These are phyloP conservation scores for Chorisops tibialis DNA, from an alignment of 2,888 invertebrate genomes.

Conservation along the genomic window DNA sequence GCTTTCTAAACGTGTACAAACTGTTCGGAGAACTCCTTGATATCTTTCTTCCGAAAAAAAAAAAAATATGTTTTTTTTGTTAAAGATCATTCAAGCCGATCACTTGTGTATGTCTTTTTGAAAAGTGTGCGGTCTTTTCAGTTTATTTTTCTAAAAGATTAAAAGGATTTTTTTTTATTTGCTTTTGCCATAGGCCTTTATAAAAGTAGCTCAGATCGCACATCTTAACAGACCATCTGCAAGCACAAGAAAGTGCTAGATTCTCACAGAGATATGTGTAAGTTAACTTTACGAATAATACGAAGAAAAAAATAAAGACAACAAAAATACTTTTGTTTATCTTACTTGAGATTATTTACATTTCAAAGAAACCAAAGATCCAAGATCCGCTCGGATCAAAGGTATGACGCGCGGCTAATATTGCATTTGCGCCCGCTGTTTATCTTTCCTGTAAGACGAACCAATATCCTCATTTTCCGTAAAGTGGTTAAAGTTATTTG, in stretches of 20 bases:
- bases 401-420: conserved; percentile 3
- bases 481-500: conserved; percentile 20
- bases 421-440: conserved; percentile 16
- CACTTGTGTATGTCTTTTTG: no score
- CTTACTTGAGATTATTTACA: conserved; percentile 16
- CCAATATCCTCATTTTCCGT: conserved; percentile 6
- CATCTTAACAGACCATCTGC: background rate
- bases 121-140: conserved; percentile 8
- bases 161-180: conserved; percentile 16
- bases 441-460: conserved; percentile 8
- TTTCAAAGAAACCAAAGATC: conserved; percentile 15
- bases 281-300: no score
- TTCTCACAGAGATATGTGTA: no score
- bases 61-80: no score
- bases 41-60: no score
- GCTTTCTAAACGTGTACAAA: no score
- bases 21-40: no score
- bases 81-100: no score
- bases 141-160: conserved; percentile 24
- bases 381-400: conserved; percentile 14
- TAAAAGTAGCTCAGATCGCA: background rate
- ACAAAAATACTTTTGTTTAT: conserved; percentile 9
- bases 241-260: no score
- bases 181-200: conserved; percentile 3
- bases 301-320: no score